A percentile compares a stretch with the other conserved stretches of the same genome.
These are phyloP conservation scores for Polyommatus iphigenia DNA, from an alignment of 2,888 invertebrate genomes.

Conservation along the genomic window DNA sequence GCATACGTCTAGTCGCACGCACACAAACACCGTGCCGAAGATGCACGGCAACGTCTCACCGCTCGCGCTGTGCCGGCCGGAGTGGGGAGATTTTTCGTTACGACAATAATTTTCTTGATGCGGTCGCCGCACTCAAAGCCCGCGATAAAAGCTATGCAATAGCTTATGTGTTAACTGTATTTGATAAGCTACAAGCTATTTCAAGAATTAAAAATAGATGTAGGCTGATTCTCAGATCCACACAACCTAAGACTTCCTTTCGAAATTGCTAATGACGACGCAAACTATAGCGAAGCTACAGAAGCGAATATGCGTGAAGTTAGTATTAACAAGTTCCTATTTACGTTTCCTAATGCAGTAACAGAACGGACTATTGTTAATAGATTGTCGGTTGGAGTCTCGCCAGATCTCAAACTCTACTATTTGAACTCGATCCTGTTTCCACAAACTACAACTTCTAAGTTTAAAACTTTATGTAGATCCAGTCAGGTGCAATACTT, in stretches of 20 bases:
- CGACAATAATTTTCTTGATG: too few relatives aligned
- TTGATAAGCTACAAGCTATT: too few relatives aligned
- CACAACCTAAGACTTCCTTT: background rate
- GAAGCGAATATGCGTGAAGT: constrained; percentile 15
- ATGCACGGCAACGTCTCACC: too few relatives aligned
- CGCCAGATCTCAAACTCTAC: constrained; percentile 39
- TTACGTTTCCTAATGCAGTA: constrained; percentile 40
- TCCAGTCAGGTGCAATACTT: constrained; percentile 19
- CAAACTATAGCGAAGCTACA: background rate
- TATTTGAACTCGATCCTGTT: constrained; percentile 37
- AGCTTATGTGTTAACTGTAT: too few relatives aligned
- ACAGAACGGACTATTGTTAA: constrained; percentile 37
- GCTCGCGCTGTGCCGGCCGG: too few relatives aligned
- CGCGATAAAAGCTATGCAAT: too few relatives aligned
- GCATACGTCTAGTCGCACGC: too few relatives aligned
- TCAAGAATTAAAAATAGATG: too few relatives aligned
- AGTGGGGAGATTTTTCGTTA: too few relatives aligned
- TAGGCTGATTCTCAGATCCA: too few relatives aligned
- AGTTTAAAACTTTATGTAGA: constrained; percentile 30
- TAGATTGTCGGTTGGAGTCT: constrained; percentile 39
- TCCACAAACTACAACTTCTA: constrained; percentile 22
- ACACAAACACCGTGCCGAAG: too few relatives aligned
- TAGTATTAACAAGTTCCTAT: constrained; percentile 37
- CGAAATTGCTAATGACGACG: background rate
- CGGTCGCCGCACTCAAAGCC: too few relatives aligned